Conservation (phyloP, 2,888 invertebrate genomes). For the Pycnomerus fuliginosus region DNA sequence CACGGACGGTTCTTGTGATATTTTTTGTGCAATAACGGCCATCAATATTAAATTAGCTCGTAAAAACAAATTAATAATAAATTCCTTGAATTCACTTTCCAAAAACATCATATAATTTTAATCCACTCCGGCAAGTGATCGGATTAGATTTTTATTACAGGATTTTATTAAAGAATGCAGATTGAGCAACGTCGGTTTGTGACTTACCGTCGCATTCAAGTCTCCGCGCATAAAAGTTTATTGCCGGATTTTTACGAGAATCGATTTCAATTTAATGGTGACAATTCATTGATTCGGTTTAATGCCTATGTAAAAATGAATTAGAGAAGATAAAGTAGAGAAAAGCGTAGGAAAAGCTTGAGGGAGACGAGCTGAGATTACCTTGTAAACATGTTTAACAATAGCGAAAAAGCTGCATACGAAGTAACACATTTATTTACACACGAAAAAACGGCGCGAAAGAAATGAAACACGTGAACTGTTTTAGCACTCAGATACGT, state of each 20-base stretch:
- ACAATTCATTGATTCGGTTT: conserved; percentile 4
- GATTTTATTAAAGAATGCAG: neutral
- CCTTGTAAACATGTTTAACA: conserved; percentile 49
- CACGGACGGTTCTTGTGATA: too few relatives aligned
- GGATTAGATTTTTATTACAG: too few relatives aligned
- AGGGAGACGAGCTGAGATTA: conserved; percentile 33
- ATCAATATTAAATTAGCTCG: too few relatives aligned
- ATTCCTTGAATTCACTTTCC: too few relatives aligned
- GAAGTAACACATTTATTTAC: conserved; percentile 37
- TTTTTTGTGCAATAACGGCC: too few relatives aligned
- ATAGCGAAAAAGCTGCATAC: conserved; percentile 32
- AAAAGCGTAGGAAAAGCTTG: conserved; percentile 10
- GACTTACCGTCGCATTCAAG: conserved; percentile 35
- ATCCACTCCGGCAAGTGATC: too few relatives aligned
- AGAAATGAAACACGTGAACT: conserved; percentile 39
- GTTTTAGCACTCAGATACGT: conserved; percentile 23
- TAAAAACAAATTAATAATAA: too few relatives aligned
- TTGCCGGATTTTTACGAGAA: neutral
- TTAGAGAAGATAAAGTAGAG: neutral
- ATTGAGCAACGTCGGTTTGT: conserved; percentile 15
- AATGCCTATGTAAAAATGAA: conserved; percentile 4
- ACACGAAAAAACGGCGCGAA: conserved; percentile 35
- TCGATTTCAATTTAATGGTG: neutral
- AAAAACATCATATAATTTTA: too few relatives aligned
- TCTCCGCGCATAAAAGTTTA: conserved; percentile 17